These are phyloP conservation scores for Lasioglossum zephyrum DNA, from an alignment of 2,888 invertebrate species.

Conservation along the genomic window DNA sequence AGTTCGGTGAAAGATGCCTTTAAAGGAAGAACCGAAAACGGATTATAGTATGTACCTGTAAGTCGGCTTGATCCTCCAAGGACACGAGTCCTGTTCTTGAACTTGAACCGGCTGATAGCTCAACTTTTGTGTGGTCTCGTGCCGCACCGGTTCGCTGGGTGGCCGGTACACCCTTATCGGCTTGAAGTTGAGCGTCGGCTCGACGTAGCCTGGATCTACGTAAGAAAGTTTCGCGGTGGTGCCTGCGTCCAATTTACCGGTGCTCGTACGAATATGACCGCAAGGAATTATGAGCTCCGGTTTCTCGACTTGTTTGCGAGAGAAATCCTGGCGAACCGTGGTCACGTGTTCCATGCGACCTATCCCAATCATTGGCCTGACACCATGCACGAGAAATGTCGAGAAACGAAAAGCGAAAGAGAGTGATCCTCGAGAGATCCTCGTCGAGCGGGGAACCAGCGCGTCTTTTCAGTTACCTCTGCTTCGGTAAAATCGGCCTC, in stretches of 20 bases:
- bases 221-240: constrained; percentile 79
- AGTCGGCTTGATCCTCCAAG: constrained; percentile 79
- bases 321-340: constrained; percentile 78
- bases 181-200: constrained; percentile 78
- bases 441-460: neutral
- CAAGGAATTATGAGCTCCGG: constrained; percentile 77
- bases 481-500: constrained; percentile 76
- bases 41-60: constrained; percentile 71
- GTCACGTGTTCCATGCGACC: constrained; percentile 80
- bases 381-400: neutral
- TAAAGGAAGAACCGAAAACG: neutral
- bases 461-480: constrained; percentile 68
- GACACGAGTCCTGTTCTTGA: constrained; percentile 75
- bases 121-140: constrained; percentile 81
- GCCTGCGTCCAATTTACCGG: constrained; percentile 72
- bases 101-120: constrained; percentile 80
- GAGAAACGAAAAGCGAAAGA: neutral
- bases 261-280: constrained; percentile 76
- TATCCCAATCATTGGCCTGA: constrained; percentile 67
- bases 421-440: too few species aligned
- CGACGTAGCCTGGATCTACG: constrained; percentile 74
- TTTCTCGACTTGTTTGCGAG: constrained; percentile 73
- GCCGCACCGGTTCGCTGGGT: constrained; percentile 73
- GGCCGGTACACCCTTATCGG: constrained; percentile 76
- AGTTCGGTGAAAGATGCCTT: neutral